phyloP scores from a whole-genome alignment of 2,113 vertebrate species.

The Centrocercus urophasianus region DNA sequence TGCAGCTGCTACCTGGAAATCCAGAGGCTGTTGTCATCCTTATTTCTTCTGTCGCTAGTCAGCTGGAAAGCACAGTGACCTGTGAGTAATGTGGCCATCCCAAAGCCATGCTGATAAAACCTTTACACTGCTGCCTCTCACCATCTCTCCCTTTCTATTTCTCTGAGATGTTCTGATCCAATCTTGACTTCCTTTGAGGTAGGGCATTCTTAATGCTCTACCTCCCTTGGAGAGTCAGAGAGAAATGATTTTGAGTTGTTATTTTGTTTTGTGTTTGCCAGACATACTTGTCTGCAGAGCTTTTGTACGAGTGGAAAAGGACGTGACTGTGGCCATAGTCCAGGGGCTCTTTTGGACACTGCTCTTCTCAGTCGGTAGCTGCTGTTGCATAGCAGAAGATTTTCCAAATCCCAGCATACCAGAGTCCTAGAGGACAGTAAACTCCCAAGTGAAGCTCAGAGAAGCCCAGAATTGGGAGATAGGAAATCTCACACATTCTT shows the following conservation, averaged over 20 bases:
- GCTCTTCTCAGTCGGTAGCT: background rate
- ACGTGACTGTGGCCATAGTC: background rate
- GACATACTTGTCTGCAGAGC: background rate
- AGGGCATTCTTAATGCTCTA: slow-evolving; percentile 11
- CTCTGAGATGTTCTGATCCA: slow-evolving; percentile 53
- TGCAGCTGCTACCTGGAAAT: slow-evolving; percentile 61
- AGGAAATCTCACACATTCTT: background rate
- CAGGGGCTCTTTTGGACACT: background rate
- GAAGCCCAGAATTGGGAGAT: background rate
- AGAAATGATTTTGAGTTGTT: background rate
- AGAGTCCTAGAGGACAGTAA: background rate
- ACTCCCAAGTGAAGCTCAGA: background rate
- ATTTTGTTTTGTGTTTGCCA: slow-evolving; percentile 15
- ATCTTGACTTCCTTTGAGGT: slow-evolving; percentile 58
- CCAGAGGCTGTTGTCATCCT: background rate
- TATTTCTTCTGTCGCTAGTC: slow-evolving; percentile 58
- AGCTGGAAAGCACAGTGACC: slow-evolving; percentile 62
- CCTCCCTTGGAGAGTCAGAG: background rate
- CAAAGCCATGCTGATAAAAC: slow-evolving; percentile 58
- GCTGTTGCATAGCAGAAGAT: background rate
- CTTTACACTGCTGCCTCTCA: slow-evolving; percentile 24
- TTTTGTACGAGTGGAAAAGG: background rate
- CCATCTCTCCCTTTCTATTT: slow-evolving; percentile 20
- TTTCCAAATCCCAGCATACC: background rate
- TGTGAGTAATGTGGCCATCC: slow-evolving; percentile 56